Evolutionary conservation across 2,113 vertebrate genomes (phyloP).

Genomic region (Manacus vitellinus): DNA sequence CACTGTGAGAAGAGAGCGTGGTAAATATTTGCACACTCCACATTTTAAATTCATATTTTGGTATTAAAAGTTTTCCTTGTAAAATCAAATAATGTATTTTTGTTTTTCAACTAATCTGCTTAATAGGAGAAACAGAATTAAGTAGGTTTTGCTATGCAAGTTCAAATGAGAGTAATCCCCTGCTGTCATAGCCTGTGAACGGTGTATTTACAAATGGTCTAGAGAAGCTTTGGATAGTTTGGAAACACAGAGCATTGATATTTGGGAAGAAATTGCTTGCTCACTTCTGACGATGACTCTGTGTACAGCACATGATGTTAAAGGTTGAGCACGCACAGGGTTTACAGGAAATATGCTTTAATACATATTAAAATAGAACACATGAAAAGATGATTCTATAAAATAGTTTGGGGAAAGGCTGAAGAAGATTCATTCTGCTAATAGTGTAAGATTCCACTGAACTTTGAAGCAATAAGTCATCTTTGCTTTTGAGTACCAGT

Average conservation of each 20-base stretch:
- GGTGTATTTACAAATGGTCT: not conserved
- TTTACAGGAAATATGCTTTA: not conserved
- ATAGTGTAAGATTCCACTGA: not conserved
- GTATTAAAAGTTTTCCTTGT: not conserved
- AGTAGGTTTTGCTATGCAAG: not conserved
- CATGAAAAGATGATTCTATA: not conserved
- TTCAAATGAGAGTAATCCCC: not conserved
- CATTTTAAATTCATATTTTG: not conserved
- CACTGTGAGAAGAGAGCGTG: not conserved
- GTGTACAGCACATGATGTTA: not conserved
- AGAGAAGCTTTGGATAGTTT: not conserved
- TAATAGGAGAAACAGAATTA: not conserved
- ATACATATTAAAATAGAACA: not conserved
- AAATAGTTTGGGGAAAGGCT: not conserved
- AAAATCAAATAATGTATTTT: not conserved
- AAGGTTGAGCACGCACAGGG: not conserved
- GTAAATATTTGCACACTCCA: conserved; percentile 22
- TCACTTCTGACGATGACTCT: not conserved
- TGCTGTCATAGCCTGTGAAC: not conserved
- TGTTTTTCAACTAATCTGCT: not conserved
- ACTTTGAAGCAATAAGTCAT: not conserved
- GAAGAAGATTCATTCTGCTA: not conserved
- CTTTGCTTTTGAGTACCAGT: not conserved
- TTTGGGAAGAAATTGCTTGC: not conserved
- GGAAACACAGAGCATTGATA: not conserved